Evolutionary conservation across 2,888 invertebrate species (phyloP).

Genomic region (Sinotaia quadrata): DNA sequence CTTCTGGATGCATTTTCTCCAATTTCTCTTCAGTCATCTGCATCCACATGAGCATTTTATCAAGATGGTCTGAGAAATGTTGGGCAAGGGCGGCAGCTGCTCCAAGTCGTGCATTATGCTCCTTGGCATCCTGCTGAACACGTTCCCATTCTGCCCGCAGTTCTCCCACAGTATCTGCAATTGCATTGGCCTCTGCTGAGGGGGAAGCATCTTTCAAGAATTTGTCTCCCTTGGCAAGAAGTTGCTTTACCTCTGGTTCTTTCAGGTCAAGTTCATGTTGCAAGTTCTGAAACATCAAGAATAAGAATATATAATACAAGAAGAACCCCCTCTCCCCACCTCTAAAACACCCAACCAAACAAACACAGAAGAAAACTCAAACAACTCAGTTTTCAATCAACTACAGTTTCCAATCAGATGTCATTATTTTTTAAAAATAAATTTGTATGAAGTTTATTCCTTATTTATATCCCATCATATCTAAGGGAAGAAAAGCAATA

Average conservation of each 20-base stretch:
- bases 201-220: slow-evolving; percentile 68
- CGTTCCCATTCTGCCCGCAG: slow-evolving; percentile 94
- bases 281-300: slow-evolving; percentile 49
- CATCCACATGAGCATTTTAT: slow-evolving; percentile 80
- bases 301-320: background rate
- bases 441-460: no score
- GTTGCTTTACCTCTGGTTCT: slow-evolving; percentile 71
- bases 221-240: slow-evolving; percentile 90
- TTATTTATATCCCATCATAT: no score
- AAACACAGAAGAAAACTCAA: background rate
- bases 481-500: no score
- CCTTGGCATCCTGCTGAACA: slow-evolving; percentile 88
- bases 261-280: slow-evolving; percentile 58
- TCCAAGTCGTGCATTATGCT: slow-evolving; percentile 73
- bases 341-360: background rate
- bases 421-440: no score
- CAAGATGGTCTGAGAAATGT: slow-evolving; percentile 89
- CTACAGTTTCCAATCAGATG: no score
- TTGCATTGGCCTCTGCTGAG: slow-evolving; percentile 75
- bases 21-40: slow-evolving; percentile 88
- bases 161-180: slow-evolving; percentile 83
- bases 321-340: background rate
- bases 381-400: no score
- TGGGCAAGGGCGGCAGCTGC: slow-evolving; percentile 78
- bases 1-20: slow-evolving; percentile 76